A percentile compares a stretch with the other conserved stretches of the same genome.
Conservation (phyloP, 2,113 vertebrate species). For the Lathamus discolor region DNA sequence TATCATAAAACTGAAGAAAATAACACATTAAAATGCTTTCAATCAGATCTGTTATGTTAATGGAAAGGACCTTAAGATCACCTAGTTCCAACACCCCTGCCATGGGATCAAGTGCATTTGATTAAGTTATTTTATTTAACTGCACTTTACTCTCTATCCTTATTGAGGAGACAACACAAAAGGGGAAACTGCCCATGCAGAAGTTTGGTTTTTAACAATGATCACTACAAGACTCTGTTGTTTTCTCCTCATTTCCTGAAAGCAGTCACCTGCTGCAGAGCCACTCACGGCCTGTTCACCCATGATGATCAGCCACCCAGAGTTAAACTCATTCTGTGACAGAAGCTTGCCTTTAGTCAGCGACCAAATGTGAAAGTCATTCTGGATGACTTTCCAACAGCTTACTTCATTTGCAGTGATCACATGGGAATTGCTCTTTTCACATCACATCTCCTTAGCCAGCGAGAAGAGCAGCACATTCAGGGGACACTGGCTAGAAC, state of each 20-base stretch:
- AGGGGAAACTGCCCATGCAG: neutral
- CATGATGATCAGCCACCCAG: neutral
- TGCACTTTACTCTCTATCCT: neutral
- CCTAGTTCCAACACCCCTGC: neutral
- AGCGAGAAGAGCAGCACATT: neutral
- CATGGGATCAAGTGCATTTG: neutral
- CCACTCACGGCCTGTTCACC: neutral
- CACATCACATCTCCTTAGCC: neutral
- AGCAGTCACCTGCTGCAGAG: neutral
- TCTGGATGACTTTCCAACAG: neutral
- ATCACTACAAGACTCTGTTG: neutral
- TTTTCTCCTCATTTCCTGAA: neutral
- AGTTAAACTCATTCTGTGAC: too few species aligned
- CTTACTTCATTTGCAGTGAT: neutral
- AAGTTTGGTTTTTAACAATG: neutral
- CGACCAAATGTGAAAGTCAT: neutral
- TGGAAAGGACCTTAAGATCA: neutral
- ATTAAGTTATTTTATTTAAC: neutral
- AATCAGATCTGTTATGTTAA: neutral
- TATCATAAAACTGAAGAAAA: neutral
- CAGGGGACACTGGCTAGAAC: neutral
- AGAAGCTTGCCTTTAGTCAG: neutral
- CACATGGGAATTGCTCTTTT: neutral
- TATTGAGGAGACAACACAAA: slow-evolving; percentile 11
- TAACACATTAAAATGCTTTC: neutral